Evolutionary conservation across 2,113 vertebrate genomes (phyloP).

Genomic region (Cariama cristata): DNA sequence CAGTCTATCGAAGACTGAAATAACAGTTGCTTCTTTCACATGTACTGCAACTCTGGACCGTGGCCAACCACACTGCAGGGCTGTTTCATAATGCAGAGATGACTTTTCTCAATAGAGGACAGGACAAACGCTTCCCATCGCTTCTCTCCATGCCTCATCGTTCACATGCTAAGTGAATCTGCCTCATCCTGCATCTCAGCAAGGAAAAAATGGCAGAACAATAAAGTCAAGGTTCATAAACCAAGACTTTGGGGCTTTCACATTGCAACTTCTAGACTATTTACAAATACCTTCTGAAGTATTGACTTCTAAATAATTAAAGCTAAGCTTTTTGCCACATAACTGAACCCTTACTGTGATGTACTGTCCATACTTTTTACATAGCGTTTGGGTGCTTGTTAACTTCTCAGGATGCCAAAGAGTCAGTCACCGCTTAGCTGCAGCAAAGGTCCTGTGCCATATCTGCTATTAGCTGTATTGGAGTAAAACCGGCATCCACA

Average conservation of each 20-base stretch:
- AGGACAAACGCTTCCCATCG: not conserved
- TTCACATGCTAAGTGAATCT: not conserved
- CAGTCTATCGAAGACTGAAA: not conserved
- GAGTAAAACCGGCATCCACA: not conserved
- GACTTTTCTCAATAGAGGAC: not conserved
- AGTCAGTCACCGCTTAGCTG: not conserved
- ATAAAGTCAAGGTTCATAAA: not conserved
- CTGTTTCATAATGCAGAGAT: not conserved
- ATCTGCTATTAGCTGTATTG: not conserved
- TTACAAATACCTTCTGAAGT: not conserved
- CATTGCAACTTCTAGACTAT: not conserved
- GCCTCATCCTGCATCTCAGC: not conserved
- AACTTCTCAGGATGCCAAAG: not conserved
- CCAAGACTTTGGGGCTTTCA: not conserved
- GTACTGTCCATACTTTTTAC: not conserved
- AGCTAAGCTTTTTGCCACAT: not conserved
- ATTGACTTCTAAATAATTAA: not conserved
- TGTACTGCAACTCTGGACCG: not conserved
- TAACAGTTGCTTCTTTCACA: not conserved
- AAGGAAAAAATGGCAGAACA: not conserved
- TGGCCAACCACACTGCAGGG: not conserved
- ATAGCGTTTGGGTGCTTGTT: not conserved
- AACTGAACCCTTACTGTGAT: not conserved
- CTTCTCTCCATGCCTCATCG: not conserved
- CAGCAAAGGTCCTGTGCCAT: accelerated